phyloP scores from a whole-genome alignment of 2,113 vertebrate species.

The Sinocyclocheilus rhinocerous region DNA sequence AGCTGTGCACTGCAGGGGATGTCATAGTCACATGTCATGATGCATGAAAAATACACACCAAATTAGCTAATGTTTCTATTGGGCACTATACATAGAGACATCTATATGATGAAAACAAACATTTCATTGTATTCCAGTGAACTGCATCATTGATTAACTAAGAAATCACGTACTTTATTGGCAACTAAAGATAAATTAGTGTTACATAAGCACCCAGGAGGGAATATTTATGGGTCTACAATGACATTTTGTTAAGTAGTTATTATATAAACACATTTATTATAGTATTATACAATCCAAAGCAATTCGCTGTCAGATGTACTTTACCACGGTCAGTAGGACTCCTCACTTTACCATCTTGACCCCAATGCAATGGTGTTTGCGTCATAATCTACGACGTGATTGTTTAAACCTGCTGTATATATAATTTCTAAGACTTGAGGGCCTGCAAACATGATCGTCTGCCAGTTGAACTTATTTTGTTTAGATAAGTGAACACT shows the following conservation, averaged over 20 bases:
- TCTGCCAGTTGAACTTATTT: conserved; percentile 13
- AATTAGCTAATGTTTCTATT: neutral
- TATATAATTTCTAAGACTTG: neutral
- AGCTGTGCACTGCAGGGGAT: neutral
- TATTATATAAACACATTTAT: neutral
- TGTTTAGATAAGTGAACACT: conserved; percentile 2
- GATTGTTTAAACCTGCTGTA: conserved; percentile 3
- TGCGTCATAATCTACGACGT: neutral
- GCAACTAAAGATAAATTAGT: neutral
- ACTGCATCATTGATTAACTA: neutral
- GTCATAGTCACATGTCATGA: neutral
- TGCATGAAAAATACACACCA: neutral
- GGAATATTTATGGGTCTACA: conserved; percentile 3
- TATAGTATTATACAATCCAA: too few relatives aligned
- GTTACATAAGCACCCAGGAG: neutral
- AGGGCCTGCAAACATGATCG: neutral
- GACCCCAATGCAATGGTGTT: neutral
- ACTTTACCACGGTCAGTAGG: neutral
- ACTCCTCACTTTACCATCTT: neutral
- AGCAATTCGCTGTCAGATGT: neutral
- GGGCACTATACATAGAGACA: neutral
- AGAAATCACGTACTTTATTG: neutral
- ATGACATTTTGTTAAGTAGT: neutral
- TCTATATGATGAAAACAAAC: neutral
- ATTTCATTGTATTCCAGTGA: neutral